Evolutionary conservation across 2,797 vertebrate species (phyloP), one percentile per base, ranked within the genome.

Genomic region (Phalanger gymnotis): DNA sequence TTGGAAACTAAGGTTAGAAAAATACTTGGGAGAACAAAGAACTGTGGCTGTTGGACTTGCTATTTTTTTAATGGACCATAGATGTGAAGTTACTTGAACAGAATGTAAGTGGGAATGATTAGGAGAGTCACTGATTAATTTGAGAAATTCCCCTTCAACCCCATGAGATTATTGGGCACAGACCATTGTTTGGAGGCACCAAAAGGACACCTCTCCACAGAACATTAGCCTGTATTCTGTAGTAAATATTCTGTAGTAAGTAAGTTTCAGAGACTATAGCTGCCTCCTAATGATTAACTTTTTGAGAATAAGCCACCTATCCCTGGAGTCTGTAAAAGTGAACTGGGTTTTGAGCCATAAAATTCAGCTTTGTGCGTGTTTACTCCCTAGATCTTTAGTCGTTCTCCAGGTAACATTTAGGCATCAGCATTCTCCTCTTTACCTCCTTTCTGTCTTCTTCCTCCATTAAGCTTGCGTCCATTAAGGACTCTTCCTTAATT

Each of bases 391-490:
- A 87, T 87, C 73, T 51, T 47, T 51, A 87, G 73, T 40, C 40
- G 54, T 51, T 89, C 95, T 91, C 56, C 51, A 19, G 25, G 53
- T 54, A 56, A 25, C 56, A 87, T 91, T 54, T 91, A 94, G 91
- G n/a, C 27, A 31, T 5, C 27, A 51, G 53, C 11, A 9, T 55
- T 58, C 51, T 19, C 81, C 30, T 54, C 11, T 5, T 30, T 6
- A 91, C 57, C 4, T 61, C 40, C 58, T 92, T 53, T 66, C 30
- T 31, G 47, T 57, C 14, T 61, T 28, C 57, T 95, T 93, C 73
- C 87, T 19, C 90, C 96, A 53, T 1, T 47, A 47, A 96, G 27
- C 47, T 96, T 52, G 92, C 87, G 55, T 27, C 34, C 81, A 51
- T 34, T 55, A 56, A 57, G 73, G 40, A 87, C 19, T 87, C 40